Conservation (phyloP, 2,888 invertebrate genomes). For the Eristalis arbustorum region DNA sequence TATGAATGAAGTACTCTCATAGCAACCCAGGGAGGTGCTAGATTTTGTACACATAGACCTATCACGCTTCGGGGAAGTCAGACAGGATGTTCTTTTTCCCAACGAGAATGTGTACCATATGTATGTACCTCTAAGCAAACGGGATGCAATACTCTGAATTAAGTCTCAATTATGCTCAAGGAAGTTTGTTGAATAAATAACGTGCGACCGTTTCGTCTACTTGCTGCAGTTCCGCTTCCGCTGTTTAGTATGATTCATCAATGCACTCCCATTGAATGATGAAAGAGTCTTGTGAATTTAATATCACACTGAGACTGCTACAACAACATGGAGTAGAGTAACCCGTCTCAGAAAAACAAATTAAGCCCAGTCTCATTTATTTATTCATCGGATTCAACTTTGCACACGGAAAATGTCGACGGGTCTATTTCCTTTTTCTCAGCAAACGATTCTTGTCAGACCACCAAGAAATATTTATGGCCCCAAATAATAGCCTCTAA, state of each 20-base stretch:
- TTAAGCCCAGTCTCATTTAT: background rate
- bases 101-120: background rate
- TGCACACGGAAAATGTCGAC: no score
- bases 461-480: background rate
- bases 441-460: background rate
- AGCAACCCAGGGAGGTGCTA: background rate
- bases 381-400: background rate
- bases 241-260: background rate
- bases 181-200: background rate
- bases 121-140: background rate
- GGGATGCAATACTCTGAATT: background rate
- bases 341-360: background rate
- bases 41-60: no score
- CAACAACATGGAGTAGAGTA: no score
- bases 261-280: background rate
- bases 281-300: background rate
- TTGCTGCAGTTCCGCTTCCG: background rate
- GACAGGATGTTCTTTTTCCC: background rate
- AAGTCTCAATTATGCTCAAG: background rate
- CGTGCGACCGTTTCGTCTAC: background rate
- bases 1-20: conserved; percentile 58
- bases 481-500: background rate
- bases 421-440: background rate
- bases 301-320: background rate
- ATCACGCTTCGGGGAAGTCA: background rate